Conservation (phyloP, 2,113 vertebrate species). For the Gopherus evgoodei region DNA sequence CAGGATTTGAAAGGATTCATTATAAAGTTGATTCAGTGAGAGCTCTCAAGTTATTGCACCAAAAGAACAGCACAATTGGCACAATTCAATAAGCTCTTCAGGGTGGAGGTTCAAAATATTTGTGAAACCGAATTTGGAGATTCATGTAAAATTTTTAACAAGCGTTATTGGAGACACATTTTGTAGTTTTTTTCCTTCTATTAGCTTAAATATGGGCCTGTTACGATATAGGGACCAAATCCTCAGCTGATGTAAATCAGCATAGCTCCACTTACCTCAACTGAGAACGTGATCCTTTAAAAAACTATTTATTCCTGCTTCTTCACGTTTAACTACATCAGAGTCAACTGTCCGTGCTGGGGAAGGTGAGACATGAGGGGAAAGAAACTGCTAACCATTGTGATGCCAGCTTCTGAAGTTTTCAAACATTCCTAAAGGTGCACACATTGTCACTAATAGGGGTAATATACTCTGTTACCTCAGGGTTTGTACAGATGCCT, state of each 20-base stretch:
- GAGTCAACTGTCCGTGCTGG: slow-evolving; percentile 48
- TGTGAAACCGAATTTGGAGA: slow-evolving; percentile 30
- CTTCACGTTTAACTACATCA: slow-evolving; percentile 45
- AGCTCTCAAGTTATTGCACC: slow-evolving; percentile 72
- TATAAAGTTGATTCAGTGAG: slow-evolving; percentile 79
- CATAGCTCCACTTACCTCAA: slow-evolving; percentile 36
- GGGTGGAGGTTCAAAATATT: slow-evolving; percentile 35
- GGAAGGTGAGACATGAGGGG: slow-evolving; percentile 55
- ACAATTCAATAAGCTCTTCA: slow-evolving; percentile 62
- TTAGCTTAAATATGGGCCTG: background rate
- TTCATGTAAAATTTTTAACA: slow-evolving; percentile 22
- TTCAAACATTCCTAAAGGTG: background rate
- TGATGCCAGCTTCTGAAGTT: slow-evolving; percentile 49
- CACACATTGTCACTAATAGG: background rate
- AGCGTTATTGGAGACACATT: background rate
- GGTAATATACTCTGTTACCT: slow-evolving; percentile 4
- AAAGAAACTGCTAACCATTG: background rate
- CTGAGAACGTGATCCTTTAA: slow-evolving; percentile 47
- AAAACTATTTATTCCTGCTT: slow-evolving; percentile 65
- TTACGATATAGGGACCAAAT: background rate
- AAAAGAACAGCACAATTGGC: slow-evolving; percentile 74
- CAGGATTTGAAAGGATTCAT: slow-evolving; percentile 78
- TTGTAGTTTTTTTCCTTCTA: slow-evolving; percentile 18
- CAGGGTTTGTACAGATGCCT: slow-evolving; percentile 15
- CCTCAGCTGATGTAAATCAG: slow-evolving; percentile 32